Conservation (phyloP, 2,888 invertebrate genomes). For the Willowsia nigromaculata region DNA sequence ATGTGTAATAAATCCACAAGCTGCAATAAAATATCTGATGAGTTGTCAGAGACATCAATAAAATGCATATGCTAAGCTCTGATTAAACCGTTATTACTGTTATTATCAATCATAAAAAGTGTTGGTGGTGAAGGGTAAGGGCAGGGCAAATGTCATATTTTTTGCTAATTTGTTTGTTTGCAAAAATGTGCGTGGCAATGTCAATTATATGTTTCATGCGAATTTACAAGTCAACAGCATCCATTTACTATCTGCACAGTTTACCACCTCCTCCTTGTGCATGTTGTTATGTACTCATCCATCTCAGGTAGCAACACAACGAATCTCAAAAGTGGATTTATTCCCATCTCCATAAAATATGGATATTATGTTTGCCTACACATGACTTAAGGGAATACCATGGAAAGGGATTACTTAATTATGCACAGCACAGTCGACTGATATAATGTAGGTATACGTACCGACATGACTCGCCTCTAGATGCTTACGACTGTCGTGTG, state of each 20-base stretch:
- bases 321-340: not conserved
- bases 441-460: too few species aligned
- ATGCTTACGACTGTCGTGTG: too few species aligned
- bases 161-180: not conserved
- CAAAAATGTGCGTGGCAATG: not conserved
- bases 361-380: not conserved
- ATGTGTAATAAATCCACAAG: not conserved
- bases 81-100: constrained; percentile 15
- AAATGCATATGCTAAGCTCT: not conserved
- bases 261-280: not conserved
- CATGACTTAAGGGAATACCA: not conserved
- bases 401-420: not conserved
- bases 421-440: not conserved
- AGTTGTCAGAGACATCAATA: not conserved
- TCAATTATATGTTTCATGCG: not conserved
- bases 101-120: constrained; percentile 26
- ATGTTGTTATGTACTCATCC: not conserved
- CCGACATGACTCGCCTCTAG: too few species aligned
- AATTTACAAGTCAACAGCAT: not conserved
- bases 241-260: not conserved
- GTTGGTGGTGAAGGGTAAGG: constrained; percentile 16
- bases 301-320: not conserved
- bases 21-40: not conserved
- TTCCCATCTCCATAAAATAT: not conserved
- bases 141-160: not conserved